A percentile compares a stretch with the other conserved stretches of the same genome.
Conservation (phyloP, 2,113 vertebrate genomes). For the Helogale parvula region DNA sequence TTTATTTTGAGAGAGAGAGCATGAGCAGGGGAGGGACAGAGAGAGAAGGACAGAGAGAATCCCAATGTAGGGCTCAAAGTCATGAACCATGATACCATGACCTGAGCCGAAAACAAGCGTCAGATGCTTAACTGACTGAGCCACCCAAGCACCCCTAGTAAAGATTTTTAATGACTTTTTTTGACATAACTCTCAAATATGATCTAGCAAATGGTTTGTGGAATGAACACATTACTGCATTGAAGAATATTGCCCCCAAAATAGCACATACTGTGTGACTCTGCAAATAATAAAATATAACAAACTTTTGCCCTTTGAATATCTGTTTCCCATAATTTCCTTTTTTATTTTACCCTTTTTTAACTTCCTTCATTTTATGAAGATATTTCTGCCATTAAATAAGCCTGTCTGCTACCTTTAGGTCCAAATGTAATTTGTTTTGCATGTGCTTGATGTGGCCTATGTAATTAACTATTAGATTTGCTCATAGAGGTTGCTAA, state of each 20-base stretch:
- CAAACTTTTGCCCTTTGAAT: constrained; percentile 25
- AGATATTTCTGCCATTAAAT: constrained; percentile 6
- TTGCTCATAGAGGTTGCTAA: constrained; percentile 80
- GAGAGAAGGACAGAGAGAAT: too few relatives aligned
- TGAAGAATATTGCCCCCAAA: constrained; percentile 6
- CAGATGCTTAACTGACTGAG: too few relatives aligned
- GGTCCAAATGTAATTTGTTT: constrained; percentile 72
- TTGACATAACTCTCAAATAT: neutral
- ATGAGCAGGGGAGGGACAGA: too few relatives aligned
- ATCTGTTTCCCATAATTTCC: constrained; percentile 56
- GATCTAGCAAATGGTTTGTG: constrained; percentile 32
- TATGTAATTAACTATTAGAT: constrained; percentile 68
- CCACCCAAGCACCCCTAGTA: neutral
- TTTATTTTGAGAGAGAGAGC: too few relatives aligned
- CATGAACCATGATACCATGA: too few relatives aligned
- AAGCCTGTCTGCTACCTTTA: constrained; percentile 56
- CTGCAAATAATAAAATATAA: constrained; percentile 52
- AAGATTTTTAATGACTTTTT: constrained; percentile 51
- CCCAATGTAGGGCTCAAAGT: too few relatives aligned
- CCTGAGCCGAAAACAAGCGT: too few relatives aligned
- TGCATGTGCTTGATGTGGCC: constrained; percentile 84
- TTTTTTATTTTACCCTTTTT: neutral
- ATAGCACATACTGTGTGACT: neutral
- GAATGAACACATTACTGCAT: neutral
- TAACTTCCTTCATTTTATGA: constrained; percentile 51